These are phyloP conservation scores for Tipula confusa DNA, from an alignment of 2,888 invertebrate genomes.

Conservation along the genomic window DNA sequence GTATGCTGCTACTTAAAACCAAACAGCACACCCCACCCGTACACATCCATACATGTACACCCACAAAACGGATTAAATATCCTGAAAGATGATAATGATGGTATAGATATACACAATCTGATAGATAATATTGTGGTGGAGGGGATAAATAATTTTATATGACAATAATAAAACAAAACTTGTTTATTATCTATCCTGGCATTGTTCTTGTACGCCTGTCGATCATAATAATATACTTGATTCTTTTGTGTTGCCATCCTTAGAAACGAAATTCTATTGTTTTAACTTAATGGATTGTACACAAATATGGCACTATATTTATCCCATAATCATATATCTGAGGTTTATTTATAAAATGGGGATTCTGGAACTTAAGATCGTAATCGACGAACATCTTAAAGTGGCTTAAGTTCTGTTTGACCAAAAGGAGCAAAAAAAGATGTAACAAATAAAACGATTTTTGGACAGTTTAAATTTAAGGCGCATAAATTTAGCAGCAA, in stretches of 20 bases:
- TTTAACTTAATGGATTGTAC: background rate
- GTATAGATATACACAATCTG: too few species aligned
- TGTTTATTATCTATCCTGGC: background rate
- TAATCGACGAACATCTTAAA: too few species aligned
- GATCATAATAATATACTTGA: background rate
- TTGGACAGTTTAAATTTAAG: too few species aligned
- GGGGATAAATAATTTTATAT: background rate
- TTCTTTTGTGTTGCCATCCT: background rate
- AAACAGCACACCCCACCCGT: background rate
- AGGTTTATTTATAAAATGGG: too few species aligned
- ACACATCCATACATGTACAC: too few species aligned
- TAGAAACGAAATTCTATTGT: background rate
- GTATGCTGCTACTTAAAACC: background rate
- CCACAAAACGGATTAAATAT: background rate
- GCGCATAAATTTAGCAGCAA: too few species aligned
- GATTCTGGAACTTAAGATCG: too few species aligned
- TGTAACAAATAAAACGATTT: too few species aligned
- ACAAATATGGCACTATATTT: background rate
- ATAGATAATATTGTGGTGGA: background rate
- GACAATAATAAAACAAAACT: background rate
- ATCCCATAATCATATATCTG: too few species aligned
- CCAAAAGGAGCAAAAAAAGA: too few species aligned
- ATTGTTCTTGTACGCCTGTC: background rate
- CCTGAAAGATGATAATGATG: background rate
- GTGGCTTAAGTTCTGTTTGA: too few species aligned